Evolutionary conservation across 2,113 vertebrate species (phyloP).

Genomic region (Lathamus discolor): DNA sequence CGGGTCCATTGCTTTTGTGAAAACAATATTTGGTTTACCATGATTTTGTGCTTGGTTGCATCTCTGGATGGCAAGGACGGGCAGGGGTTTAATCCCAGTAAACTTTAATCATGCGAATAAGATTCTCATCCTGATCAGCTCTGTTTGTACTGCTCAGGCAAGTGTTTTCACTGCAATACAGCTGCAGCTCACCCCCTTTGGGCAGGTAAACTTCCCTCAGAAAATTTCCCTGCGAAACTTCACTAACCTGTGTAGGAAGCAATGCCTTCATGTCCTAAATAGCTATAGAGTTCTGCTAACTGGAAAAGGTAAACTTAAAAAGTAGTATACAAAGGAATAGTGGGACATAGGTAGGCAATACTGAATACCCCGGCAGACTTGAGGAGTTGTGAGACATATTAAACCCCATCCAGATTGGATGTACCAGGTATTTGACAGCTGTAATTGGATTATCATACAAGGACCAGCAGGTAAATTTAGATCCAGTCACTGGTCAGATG

Average conservation of each 20-base stretch:
- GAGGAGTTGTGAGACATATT: not conserved
- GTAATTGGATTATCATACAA: not conserved
- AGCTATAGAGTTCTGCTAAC: not conserved
- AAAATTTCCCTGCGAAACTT: not conserved
- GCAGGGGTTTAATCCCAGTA: not conserved
- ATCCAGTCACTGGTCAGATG: not conserved
- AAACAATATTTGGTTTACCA: slow-evolving; percentile 35
- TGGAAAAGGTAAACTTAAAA: not conserved
- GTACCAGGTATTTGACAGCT: not conserved
- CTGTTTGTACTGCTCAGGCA: not conserved
- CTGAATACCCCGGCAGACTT: not conserved
- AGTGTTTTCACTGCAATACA: not conserved
- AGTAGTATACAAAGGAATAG: not conserved
- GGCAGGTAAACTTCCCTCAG: not conserved
- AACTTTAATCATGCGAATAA: not conserved
- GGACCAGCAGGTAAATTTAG: not conserved
- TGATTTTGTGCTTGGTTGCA: not conserved
- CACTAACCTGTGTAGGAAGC: not conserved
- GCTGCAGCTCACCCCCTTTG: fast-evolving
- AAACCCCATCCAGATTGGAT: not conserved
- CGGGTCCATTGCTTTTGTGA: not conserved
- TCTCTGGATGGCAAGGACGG: not conserved
- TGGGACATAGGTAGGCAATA: not conserved
- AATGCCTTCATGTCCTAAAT: not conserved
- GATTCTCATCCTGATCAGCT: not conserved